Evolutionary conservation across 2,113 vertebrate species (phyloP), one percentile per base, ranked within the genome.

Genomic region (Eublepharis macularius): DNA sequence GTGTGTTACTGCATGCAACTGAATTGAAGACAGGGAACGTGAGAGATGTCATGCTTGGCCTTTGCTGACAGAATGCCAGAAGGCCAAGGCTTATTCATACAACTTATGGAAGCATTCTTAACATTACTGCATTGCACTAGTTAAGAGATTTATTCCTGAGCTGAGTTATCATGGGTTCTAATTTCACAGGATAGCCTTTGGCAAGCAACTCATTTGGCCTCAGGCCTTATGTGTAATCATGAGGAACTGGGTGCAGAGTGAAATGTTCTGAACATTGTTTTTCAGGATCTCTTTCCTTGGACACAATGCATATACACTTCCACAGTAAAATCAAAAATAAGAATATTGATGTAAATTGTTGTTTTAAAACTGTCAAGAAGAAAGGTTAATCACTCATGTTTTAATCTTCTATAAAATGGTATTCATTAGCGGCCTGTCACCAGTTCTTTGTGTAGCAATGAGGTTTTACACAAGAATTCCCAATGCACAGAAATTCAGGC

Each of bases 21-120:
- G 82, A 70, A 1, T 76, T 60, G 73, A 72, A 79, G 76, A 43
- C 3, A 0, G 75, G 1, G 32, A 80, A 85, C 3, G 0, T 68
- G 76, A 49, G 60, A 49, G 81, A 66, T 86, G 80, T 85, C 73
- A 72, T 0, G 4, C 81, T 41, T 81, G 85, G 73, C 32, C 41
- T 32, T 43, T 68, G 43, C 63, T 80, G 80, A 87, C 81, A 75
- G 76, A 80, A 78, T 66, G 73, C 51, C 85, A 69, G 76, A 76
- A 80, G 2, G 36, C 74, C 70, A 76, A 70, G 88, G 68, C 41
- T 90, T 66, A 66, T 66, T 36, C 10, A 69, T 34, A 39, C 6
- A 51, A 11, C 17, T 81, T 8, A 39, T 39, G 45, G 13, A 36
- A 24, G n/a, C 6, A 41, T 34, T 60, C 32, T 83, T 83, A 74